Conservation (phyloP, 2,113 vertebrate genomes). For the Vireo altiloquus region DNA sequence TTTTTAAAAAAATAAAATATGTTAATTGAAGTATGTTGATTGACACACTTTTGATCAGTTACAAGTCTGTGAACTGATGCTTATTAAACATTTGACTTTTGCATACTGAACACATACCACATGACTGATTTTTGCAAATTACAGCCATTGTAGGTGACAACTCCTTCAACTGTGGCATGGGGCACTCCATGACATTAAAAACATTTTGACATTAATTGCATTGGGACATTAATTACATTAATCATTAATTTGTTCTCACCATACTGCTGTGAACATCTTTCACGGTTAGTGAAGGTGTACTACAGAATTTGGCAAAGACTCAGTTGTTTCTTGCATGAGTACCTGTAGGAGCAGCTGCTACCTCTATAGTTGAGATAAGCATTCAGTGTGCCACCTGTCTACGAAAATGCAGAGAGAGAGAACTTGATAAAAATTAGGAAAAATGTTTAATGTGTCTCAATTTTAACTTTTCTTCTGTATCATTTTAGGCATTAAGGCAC, state of each 20-base stretch:
- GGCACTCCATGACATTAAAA: background rate
- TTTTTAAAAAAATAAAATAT: background rate
- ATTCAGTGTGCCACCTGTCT: background rate
- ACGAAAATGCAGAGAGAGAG: background rate
- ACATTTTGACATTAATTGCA: background rate
- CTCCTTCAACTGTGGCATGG: background rate
- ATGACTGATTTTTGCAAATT: background rate
- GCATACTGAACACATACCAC: background rate
- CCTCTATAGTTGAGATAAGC: background rate
- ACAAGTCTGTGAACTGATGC: background rate
- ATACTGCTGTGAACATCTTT: background rate
- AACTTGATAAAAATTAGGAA: background rate
- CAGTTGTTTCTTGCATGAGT: background rate
- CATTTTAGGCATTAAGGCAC: conserved; percentile 89
- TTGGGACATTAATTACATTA: background rate
- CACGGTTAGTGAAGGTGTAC: background rate
- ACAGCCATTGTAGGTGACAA: background rate
- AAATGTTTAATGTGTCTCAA: background rate
- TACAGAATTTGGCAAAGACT: background rate
- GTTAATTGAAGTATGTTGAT: background rate
- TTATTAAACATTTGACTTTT: background rate
- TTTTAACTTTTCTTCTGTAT: background rate
- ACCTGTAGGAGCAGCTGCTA: background rate
- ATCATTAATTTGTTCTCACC: background rate
- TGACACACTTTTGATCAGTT: background rate